Conservation (phyloP, 2,113 vertebrate genomes). For the Vimba vimba region DNA sequence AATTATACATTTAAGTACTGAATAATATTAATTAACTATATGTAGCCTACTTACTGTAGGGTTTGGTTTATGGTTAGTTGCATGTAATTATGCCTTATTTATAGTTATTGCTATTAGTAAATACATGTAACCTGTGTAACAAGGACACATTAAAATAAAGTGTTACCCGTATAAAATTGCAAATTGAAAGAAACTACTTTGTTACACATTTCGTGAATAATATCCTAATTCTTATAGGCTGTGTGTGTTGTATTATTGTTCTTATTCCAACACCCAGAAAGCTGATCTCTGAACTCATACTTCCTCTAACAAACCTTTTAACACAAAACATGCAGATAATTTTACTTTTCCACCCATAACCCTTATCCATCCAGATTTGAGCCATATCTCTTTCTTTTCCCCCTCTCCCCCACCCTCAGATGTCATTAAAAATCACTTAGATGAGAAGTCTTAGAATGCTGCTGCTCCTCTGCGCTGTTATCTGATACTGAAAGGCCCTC, state of each 20-base stretch:
- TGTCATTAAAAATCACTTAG: constrained; percentile 44
- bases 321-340: not conserved
- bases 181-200: too few species aligned
- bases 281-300: not conserved
- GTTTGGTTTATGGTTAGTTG: too few species aligned
- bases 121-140: too few species aligned
- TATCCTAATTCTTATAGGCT: too few species aligned
- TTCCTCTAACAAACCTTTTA: not conserved
- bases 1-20: too few species aligned
- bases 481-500: constrained; percentile 20
- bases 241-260: not conserved
- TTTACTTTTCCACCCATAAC: constrained; percentile 24
- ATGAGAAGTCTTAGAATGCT: constrained; percentile 13
- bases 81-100: too few species aligned
- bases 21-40: too few species aligned
- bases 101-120: too few species aligned
- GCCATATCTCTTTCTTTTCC: not conserved
- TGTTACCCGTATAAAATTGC: too few species aligned
- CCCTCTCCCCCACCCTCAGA: constrained; percentile 5
- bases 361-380: not conserved
- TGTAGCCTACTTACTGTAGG: too few species aligned
- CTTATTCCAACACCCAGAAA: constrained; percentile 1
- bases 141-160: too few species aligned
- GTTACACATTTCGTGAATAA: too few species aligned
- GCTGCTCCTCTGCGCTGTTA: not conserved